Evolutionary conservation across 23 tunicate species (phyloP), one percentile per base, ranked within the genome.

Genomic region (Halocynthia roretzi): DNA sequence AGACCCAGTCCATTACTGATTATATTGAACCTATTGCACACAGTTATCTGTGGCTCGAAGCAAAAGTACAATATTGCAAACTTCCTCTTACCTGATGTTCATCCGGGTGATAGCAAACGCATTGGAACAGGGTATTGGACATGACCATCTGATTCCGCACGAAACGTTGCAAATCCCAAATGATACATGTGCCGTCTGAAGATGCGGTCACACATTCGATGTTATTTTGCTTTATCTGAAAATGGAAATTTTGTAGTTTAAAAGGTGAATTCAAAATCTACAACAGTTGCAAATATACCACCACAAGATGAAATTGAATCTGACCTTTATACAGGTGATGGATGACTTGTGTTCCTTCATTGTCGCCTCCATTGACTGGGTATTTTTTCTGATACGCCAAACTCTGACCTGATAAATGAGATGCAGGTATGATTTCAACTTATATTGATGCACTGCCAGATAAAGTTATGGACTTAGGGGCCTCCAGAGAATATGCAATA

Each of bases 281-380:
- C n/a, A 58, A 58, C n/a, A 58, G 64, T 58, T 14, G 4, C 17
- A n/a, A 14, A 58, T 15, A 1, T 14, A 58, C n/a, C 17, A 58
- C 4, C 2, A 4, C 64, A n/a, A 68, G 40, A 17, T 0, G 5
- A 17, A 15, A 0, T 12, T 15, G 68, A 55, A 10, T 76, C 23
- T n/a, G 60, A 93, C 98, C 84, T 87, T 88, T 75, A 94, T 86
- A 72, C 84, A 74, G 23, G 91, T 84, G 8, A 94, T 80, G 15
- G 78, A 72, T 7, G 95, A 88, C 68, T 84, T 88, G 80, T 94
- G 99, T 81, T 94, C 99, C 69, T 94, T 94, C 99, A 94, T 89
- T 5, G 99, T 78, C 49, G 67, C 95, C 21, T 10, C 68, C 51
- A 94, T 50, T 44, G 19, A 58, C 78, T 77, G 91, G 20, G 31